phyloP scores from a whole-genome alignment of 1,140 invertebrate genomes.

The Hycleus phaleratus region DNA sequence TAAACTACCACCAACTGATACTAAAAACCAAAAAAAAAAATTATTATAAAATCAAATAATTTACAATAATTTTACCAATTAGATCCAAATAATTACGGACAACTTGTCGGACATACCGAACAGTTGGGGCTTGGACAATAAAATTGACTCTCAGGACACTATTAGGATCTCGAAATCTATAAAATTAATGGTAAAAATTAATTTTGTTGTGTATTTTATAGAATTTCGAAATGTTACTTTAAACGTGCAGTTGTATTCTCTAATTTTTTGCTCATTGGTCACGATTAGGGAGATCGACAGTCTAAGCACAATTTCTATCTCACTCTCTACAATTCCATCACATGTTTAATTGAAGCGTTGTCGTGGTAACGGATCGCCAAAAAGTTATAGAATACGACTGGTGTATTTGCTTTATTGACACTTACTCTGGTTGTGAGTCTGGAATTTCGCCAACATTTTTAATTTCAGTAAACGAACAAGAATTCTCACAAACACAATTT shows the following conservation, averaged over 20 bases:
- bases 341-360: no score
- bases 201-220: no score
- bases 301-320: background rate
- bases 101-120: background rate
- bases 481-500: background rate
- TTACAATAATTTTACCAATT: conserved; percentile 1
- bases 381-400: background rate
- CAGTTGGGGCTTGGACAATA: background rate
- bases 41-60: background rate
- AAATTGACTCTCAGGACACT: conserved; percentile 2
- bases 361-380: background rate
- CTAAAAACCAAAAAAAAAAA: conserved; percentile 32
- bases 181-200: background rate
- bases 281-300: background rate
- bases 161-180: background rate
- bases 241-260: background rate
- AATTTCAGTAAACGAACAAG: background rate
- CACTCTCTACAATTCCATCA: no score
- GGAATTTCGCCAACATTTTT: background rate
- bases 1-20: conserved; percentile 55
- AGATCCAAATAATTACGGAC: background rate
- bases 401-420: no score
- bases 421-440: background rate
- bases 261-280: background rate
- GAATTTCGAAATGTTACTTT: no score